These are phyloP conservation scores for Papilio helenus DNA, from an alignment of 1,140 invertebrate genomes.

Conservation along the genomic window DNA sequence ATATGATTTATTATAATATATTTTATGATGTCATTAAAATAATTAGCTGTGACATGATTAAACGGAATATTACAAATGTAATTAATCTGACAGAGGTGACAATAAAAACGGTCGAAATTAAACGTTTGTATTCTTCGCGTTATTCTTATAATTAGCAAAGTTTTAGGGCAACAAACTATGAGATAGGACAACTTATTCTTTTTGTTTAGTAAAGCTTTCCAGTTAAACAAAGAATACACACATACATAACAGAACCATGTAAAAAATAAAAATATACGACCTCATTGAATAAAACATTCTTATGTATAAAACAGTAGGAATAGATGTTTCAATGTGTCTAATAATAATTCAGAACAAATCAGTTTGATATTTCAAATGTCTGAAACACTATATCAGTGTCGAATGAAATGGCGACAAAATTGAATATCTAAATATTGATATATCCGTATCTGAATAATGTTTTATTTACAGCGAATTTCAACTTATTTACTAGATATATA, in stretches of 20 bases:
- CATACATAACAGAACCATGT: too few relatives aligned
- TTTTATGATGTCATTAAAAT: constrained; percentile 1
- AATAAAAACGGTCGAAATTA: too few relatives aligned
- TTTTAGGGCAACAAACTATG: too few relatives aligned
- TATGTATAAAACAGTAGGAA: neutral
- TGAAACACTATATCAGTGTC: neutral
- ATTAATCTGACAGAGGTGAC: too few relatives aligned
- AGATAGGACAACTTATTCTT: too few relatives aligned
- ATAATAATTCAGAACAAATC: neutral
- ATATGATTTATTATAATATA: neutral
- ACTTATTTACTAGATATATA: neutral
- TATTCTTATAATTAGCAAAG: too few relatives aligned
- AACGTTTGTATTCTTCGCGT: too few relatives aligned
- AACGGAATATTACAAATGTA: neutral
- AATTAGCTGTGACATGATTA: neutral
- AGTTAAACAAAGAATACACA: too few relatives aligned
- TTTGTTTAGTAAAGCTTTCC: too few relatives aligned
- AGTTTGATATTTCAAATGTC: constrained; percentile 4
- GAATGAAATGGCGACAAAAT: neutral
- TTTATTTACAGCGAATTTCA: neutral
- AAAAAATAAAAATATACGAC: too few relatives aligned
- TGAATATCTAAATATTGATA: neutral
- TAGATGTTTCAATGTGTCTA: neutral
- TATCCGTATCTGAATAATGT: neutral
- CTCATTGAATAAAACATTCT: neutral